Evolutionary conservation across 2,113 vertebrate genomes (phyloP).

Genomic region (Amblyopsis rosae): DNA sequence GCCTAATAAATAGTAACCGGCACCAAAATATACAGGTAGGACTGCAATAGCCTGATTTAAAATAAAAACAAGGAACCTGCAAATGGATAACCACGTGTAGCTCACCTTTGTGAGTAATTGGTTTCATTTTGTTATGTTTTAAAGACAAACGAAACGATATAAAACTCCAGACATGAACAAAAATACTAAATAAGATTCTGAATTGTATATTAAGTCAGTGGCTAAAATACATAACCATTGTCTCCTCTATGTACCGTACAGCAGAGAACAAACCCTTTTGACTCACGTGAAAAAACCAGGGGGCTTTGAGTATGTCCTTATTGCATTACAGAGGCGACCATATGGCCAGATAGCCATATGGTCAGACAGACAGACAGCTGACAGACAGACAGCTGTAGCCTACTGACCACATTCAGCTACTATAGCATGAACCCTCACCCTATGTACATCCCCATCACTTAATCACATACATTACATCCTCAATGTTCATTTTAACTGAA

Average conservation of each 20-base stretch:
- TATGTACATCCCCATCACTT: not conserved
- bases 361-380: too few relatives aligned
- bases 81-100: not conserved
- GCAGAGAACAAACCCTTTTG: not conserved
- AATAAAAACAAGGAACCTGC: not conserved
- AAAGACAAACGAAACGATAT: not conserved
- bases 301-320: not conserved
- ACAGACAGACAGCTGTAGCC: constrained; percentile 54
- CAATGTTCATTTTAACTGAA: not conserved
- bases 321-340: constrained; percentile 38
- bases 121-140: not conserved
- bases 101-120: not conserved
- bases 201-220: not conserved
- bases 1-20: not conserved
- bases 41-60: not conserved
- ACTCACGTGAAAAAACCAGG: not conserved
- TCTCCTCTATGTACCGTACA: not conserved
- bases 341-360: constrained; percentile 36
- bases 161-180: not conserved
- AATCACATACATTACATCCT: not conserved
- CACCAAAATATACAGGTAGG: not conserved
- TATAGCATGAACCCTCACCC: not conserved
- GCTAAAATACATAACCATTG: not conserved
- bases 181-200: not conserved
- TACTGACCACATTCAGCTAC: not conserved